These are phyloP conservation scores for Molothrus ater DNA, from an alignment of 2,797 vertebrate genomes.

Conservation along the genomic window DNA sequence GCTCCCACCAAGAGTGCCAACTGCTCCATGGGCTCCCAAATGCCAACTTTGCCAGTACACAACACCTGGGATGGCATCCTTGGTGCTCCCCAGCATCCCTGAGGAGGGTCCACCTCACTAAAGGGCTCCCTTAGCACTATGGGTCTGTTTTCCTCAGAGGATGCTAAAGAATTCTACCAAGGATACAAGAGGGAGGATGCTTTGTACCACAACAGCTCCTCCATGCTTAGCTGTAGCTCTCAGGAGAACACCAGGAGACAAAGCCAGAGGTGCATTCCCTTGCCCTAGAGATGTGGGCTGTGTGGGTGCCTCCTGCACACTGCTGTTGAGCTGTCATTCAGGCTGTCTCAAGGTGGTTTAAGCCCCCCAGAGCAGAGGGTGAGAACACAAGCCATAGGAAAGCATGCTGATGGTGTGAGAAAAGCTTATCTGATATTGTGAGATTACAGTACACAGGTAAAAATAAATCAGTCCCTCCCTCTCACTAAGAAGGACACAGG, in stretches of 20 bases:
- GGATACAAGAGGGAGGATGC: background rate
- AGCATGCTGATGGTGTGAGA: background rate
- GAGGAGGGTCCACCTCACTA: background rate
- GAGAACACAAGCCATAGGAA: background rate
- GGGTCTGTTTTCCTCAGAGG: background rate
- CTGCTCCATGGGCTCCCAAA: background rate
- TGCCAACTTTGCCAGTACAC: background rate
- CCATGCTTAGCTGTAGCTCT: background rate
- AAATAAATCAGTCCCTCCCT: background rate
- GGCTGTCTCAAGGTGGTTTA: background rate
- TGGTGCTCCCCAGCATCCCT: background rate
- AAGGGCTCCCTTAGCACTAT: background rate
- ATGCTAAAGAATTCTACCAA: background rate
- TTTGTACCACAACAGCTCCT: background rate
- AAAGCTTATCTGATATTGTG: background rate
- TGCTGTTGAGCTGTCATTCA: accelerated
- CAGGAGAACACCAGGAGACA: background rate
- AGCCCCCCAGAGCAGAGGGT: background rate
- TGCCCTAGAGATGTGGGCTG: background rate
- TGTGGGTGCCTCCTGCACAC: background rate
- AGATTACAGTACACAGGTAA: background rate
- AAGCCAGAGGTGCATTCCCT: background rate
- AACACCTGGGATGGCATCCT: background rate
- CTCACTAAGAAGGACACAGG: background rate
- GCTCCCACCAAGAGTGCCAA: background rate